Conservation (phyloP, 2,113 vertebrate species). For the Alouatta palliata region DNA sequence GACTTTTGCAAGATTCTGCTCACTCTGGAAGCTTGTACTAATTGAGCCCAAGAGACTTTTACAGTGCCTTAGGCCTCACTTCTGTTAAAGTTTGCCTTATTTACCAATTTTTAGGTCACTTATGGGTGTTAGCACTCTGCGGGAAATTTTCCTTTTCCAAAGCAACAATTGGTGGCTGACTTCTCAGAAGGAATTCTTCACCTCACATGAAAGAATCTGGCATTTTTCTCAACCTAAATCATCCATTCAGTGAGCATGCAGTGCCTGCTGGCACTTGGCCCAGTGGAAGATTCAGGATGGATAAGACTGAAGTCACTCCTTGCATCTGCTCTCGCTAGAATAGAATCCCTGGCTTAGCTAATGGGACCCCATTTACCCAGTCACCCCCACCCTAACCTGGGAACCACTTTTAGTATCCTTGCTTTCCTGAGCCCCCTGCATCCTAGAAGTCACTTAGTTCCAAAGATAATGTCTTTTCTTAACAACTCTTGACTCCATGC, state of each 20-base stretch:
- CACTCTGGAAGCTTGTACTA: neutral
- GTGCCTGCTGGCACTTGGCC: rapidly evolving
- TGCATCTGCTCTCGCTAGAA: neutral
- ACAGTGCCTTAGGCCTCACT: neutral
- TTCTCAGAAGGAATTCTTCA: neutral
- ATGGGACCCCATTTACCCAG: no score
- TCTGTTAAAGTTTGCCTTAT: neutral
- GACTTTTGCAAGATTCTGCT: neutral
- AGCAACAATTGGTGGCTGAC: neutral
- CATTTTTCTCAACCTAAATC: neutral
- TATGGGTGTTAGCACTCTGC: neutral
- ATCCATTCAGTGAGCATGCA: neutral
- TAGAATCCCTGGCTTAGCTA: neutral
- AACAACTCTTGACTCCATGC: neutral
- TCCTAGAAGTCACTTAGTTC: neutral
- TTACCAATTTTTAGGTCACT: neutral
- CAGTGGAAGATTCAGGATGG: neutral
- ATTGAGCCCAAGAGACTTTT: neutral
- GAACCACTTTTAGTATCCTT: neutral
- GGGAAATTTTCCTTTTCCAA: neutral
- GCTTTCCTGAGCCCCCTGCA: neutral
- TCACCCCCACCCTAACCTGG: neutral
- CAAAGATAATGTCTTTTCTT: neutral
- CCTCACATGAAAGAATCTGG: neutral
- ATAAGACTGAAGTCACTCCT: neutral